phyloP scores from a whole-genome alignment of 2,888 invertebrate species.

The Lysandra bellargus region DNA sequence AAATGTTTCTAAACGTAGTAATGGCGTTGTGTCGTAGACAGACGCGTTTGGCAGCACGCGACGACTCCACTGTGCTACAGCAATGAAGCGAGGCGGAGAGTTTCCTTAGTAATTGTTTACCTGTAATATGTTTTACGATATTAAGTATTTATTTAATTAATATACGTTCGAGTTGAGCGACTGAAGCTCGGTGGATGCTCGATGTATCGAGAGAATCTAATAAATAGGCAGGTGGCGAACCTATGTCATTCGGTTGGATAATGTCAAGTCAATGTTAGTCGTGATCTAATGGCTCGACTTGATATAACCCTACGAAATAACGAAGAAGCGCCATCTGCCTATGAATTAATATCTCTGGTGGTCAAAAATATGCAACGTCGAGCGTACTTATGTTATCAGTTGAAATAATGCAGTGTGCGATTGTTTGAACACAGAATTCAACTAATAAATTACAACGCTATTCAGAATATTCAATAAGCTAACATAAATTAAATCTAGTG shows the following conservation, averaged over 20 bases:
- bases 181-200: conserved; percentile 26
- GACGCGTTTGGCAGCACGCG: conserved; percentile 35
- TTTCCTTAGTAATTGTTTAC: conserved; percentile 52
- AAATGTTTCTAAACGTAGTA: conserved; percentile 38
- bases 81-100: conserved; percentile 41
- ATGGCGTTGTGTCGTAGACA: conserved; percentile 36
- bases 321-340: conserved; percentile 21
- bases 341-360: conserved; percentile 20
- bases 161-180: conserved; percentile 45
- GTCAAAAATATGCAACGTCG: conserved; percentile 27
- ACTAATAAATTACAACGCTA: background rate
- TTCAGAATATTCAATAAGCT: background rate
- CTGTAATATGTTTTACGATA: conserved; percentile 68
- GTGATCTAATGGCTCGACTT: background rate
- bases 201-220: background rate
- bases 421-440: conserved; percentile 31
- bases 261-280: background rate
- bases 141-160: conserved; percentile 76
- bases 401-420: background rate
- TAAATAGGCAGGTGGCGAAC: background rate
- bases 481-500: conserved; percentile 3
- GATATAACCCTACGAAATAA: background rate
- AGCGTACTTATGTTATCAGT: conserved; percentile 20
- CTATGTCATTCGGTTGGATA: background rate
- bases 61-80: conserved; percentile 46